Conservation (phyloP, 2,113 vertebrate genomes). For the Petroica traversi region DNA sequence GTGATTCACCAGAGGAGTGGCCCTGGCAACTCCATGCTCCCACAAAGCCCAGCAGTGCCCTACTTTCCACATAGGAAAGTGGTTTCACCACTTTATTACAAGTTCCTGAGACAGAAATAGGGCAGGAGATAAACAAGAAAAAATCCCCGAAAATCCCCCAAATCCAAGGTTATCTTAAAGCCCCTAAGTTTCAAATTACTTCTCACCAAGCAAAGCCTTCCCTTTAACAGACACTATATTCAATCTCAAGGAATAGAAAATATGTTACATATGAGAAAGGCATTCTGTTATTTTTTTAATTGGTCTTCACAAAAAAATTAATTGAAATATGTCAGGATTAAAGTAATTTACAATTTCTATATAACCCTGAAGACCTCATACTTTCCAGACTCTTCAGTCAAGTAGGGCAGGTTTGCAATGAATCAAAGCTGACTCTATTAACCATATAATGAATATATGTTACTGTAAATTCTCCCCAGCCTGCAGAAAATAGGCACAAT, state of each 20-base stretch:
- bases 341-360: not conserved
- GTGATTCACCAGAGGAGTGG: not conserved
- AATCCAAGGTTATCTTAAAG: not conserved
- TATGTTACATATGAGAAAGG: not conserved
- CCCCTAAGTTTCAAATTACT: not conserved
- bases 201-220: not conserved
- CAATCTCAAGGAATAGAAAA: not conserved
- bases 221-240: not conserved
- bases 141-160: not conserved
- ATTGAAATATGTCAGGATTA: not conserved
- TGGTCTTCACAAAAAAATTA: not conserved
- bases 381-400: not conserved
- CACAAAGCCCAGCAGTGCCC: not conserved
- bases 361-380: not conserved
- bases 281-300: not conserved
- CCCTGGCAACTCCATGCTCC: not conserved
- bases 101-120: not conserved
- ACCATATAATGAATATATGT: not conserved
- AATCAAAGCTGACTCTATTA: not conserved
- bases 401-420: not conserved
- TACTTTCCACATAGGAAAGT: not conserved
- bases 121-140: not conserved
- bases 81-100: not conserved
- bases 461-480: not conserved
- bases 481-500: not conserved